Evolutionary conservation across 2,797 vertebrate genomes (phyloP).

Genomic region (Pseudotriccus pelzelni): DNA sequence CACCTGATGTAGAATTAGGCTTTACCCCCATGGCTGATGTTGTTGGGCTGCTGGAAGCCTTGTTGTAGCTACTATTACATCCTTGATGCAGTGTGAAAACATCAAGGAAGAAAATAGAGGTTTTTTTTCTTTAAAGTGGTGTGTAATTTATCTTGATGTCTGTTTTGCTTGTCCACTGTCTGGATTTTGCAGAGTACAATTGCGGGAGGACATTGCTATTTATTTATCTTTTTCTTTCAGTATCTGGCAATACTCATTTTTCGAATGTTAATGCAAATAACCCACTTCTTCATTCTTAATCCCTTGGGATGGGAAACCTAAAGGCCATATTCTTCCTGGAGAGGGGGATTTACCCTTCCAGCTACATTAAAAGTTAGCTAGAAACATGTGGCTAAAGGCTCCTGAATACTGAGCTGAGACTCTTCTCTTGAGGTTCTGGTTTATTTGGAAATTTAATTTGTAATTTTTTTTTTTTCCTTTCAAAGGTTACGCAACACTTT

Average conservation of each 20-base stretch:
- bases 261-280: not conserved
- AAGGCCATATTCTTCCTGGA: constrained; percentile 16
- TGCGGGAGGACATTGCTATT: not conserved
- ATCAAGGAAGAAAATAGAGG: not conserved
- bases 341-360: not conserved
- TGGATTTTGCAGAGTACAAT: not conserved
- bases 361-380: constrained; percentile 3
- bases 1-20: too few relatives aligned
- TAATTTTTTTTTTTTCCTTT: not conserved
- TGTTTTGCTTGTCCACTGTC: not conserved
- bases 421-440: constrained; percentile 30
- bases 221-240: not conserved
- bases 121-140: not conserved
- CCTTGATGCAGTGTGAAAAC: not conserved
- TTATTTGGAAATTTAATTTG: constrained; percentile 53
- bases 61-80: not conserved
- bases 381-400: constrained; percentile 9
- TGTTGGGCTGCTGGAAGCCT: not conserved
- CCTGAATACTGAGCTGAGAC: not conserved
- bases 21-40: not conserved
- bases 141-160: not conserved
- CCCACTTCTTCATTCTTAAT: not conserved
- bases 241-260: not conserved
- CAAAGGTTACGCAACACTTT: not conserved
- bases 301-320: not conserved